Conservation (phyloP, 1,140 invertebrate species). For the Drosophila burlai region DNA sequence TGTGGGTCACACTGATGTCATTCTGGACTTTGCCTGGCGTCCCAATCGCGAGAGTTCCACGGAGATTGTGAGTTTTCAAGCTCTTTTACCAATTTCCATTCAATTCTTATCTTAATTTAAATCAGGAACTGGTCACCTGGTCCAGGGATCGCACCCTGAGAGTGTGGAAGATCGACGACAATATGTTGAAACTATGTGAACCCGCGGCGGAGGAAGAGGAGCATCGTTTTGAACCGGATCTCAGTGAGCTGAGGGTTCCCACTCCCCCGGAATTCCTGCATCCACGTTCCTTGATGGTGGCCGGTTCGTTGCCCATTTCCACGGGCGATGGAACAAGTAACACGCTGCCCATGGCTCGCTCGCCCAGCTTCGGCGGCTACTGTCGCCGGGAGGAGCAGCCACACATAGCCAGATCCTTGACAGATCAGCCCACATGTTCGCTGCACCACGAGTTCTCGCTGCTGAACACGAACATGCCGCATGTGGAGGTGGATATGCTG, state of each 20-base stretch:
- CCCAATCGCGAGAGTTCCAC: constrained; percentile 85
- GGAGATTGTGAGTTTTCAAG: constrained; percentile 63
- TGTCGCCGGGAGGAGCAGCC: constrained; percentile 68
- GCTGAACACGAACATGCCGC: constrained; percentile 94
- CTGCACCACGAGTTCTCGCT: constrained; percentile 95
- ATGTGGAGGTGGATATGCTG: constrained; percentile 91
- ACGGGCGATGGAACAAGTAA: constrained; percentile 37
- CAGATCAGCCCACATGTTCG: constrained; percentile 87
- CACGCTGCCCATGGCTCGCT: constrained; percentile 68
- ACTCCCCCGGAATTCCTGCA: constrained; percentile 74
- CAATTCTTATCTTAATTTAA: not conserved
- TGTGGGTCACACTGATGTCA: constrained; percentile 96
- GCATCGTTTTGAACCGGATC: constrained; percentile 54
- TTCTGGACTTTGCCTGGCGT: constrained; percentile 97
- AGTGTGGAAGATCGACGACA: constrained; percentile 95
- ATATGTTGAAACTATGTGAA: constrained; percentile 90
- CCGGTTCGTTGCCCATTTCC: constrained; percentile 65
- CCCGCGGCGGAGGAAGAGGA: constrained; percentile 79
- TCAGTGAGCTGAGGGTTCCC: constrained; percentile 55
- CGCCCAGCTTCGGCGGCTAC: constrained; percentile 63
- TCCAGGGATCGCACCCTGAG: constrained; percentile 96
- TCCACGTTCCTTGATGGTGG: constrained; percentile 47
- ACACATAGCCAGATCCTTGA: constrained; percentile 78
- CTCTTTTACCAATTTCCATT: not conserved
- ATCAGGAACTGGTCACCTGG: constrained; percentile 97